A percentile compares a stretch with the other conserved stretches of the same genome.
phyloP scores from a whole-genome alignment of 2,113 vertebrate genomes.

The Seriola aureovittata region DNA sequence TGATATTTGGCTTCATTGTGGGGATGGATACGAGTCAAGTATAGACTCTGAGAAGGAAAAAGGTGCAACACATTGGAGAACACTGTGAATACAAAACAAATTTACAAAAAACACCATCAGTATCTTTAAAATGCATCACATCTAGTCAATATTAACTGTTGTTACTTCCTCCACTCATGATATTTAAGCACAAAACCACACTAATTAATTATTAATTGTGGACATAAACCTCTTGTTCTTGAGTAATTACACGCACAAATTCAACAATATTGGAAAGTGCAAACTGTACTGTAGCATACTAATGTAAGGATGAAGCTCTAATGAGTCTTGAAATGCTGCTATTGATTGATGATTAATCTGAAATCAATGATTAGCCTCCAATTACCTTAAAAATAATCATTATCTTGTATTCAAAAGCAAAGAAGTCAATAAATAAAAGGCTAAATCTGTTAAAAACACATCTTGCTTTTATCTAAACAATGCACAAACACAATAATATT shows the following conservation, averaged over 20 bases:
- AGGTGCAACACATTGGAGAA: background rate
- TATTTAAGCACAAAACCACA: background rate
- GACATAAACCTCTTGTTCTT: background rate
- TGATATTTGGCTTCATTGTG: constrained; percentile 28
- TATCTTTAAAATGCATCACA: background rate
- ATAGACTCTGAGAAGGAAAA: background rate
- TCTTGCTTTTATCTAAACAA: background rate
- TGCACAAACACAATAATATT: background rate
- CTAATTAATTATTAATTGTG: too few relatives aligned
- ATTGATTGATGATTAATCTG: constrained; percentile 36
- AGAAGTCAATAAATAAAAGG: background rate
- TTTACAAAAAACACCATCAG: too few relatives aligned
- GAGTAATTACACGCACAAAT: constrained; percentile 9
- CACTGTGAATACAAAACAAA: background rate
- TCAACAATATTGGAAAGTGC: background rate
- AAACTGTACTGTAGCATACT: background rate
- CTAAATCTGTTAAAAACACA: background rate
- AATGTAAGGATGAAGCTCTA: background rate
- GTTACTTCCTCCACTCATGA: background rate
- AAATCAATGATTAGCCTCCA: constrained; percentile 27
- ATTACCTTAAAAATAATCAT: constrained; percentile 21
- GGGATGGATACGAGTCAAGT: constrained; percentile 1
- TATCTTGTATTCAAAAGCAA: constrained; percentile 10
- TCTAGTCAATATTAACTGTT: background rate
- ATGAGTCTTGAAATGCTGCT: constrained; percentile 31